Evolutionary conservation across 1,140 invertebrate genomes (phyloP), one percentile per base, ranked within the genome.

Genomic region (Stegodyphus dumicola): DNA sequence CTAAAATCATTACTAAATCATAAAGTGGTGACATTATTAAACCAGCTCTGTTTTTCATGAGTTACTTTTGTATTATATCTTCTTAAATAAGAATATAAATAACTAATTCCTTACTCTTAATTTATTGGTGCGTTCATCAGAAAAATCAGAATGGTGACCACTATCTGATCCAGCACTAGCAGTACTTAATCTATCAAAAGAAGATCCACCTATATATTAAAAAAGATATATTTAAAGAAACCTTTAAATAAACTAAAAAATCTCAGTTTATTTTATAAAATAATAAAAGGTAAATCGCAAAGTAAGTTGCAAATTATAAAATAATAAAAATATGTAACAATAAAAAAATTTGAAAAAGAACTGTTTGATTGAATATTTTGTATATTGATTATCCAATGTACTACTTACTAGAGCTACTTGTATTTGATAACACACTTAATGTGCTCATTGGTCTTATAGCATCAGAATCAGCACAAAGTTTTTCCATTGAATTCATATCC

Each of bases 101-200:
- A 1, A 17, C 11, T 69, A 7, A 69, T 56, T 18, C 49, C 17
- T 9, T 65, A 86, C 84, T 60, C 49, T 86, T 17, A 66, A 73
- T 17, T 71, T 73, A 54, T 94, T 93, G 88, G 93, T 93, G 2
- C 80, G 56, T 49, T 95, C 95, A 86, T 96, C 95, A 13, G 74
- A 53, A 79, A 93, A 93, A 89, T 96, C 95, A 1, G 95, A 96
- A 89, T 95, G 95, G 1, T 95, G 95, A 76, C 95, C 95, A 88
- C 95, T 95, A 88, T 96, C 95, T 2, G 81, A 85, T 0, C 94
- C 95, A 0, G 92, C 93, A 89, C 94, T 95, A 0, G 93, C 94
- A 3, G 93, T 95, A 88, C 95, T 95, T 87, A 96, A 93, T 52
- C 95, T 92, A 5, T 95, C 95, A 6, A 95, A 95, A 0, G 95